phyloP scores from a whole-genome alignment of 2,888 invertebrate genomes.

The Biston stratarius region DNA sequence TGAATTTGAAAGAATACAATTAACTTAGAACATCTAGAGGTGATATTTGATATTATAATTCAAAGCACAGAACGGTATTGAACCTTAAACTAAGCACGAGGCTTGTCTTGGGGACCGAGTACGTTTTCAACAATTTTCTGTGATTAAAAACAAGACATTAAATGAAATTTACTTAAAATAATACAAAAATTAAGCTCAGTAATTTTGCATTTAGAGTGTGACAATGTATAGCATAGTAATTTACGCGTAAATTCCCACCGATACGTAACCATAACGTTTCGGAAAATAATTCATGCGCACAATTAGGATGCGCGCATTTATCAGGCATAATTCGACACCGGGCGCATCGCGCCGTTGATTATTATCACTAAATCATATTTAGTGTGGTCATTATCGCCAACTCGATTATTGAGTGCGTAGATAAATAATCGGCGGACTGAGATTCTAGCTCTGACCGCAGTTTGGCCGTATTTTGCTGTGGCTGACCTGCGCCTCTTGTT shows the following conservation, averaged over 20 bases:
- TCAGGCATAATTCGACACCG: slow-evolving; percentile 47
- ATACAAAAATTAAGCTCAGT: no score
- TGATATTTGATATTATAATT: no score
- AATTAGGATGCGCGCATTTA: slow-evolving; percentile 44
- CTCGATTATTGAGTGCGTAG: slow-evolving; percentile 49
- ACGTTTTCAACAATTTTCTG: no score
- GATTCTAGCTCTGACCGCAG: slow-evolving; percentile 44
- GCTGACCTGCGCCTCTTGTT: slow-evolving; percentile 7
- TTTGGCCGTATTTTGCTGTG: slow-evolving; percentile 37
- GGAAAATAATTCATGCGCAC: slow-evolving; percentile 37
- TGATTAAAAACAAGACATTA: no score
- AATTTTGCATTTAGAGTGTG: no score
- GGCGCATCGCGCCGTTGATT: slow-evolving; percentile 48
- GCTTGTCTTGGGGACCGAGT: no score
- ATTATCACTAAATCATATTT: slow-evolving; percentile 56
- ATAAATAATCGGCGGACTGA: slow-evolving; percentile 46
- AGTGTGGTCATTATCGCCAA: slow-evolving; percentile 50
- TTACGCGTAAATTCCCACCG: slow-evolving; percentile 15
- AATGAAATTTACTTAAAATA: no score
- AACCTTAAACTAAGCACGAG: no score
- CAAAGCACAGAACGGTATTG: no score
- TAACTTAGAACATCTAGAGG: no score
- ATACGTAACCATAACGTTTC: slow-evolving; percentile 33
- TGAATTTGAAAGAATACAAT: no score
- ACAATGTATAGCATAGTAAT: no score